Base-by-base conservation (phyloP, 1,140 invertebrate species). In the Branchinecta lindahli region DNA sequence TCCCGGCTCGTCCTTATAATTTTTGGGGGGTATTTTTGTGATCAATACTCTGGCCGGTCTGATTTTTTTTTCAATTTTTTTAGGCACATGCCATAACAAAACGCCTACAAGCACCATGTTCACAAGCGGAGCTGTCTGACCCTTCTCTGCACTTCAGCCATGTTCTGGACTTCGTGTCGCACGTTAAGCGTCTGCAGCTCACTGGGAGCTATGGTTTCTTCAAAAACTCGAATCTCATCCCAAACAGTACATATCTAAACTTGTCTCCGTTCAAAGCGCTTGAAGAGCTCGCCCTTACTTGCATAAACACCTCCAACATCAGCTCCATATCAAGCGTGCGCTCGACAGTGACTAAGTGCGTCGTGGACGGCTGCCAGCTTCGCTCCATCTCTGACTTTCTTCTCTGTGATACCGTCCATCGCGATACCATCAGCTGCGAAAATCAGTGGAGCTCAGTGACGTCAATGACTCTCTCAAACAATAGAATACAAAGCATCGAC, bases 91-190 rank as follows among this genome's bases (percentile, higher is more conserved):
- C 33, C 33, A 33, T 33, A 33, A 92, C 88, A 75, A 87, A 93
- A 78, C 82, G 92, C 74, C 82, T 94, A 9, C 90, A 90, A 77
- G 84, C 91, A 73, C 88, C 92, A 0, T 90, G 92, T 78, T 88
- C 92, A 20, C 81, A 85, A 4, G 80, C 85, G 68, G 84, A 88
- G 80, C 85, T 86, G 66, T 79, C 83, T 70, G 86, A 86, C 72
- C 84, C 83, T 77, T 81, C 82, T 75, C 87, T 86, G 75, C 90
- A 96, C 79, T 88, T 96, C 72, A 91, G 90, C 74, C 90, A 95
- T 77, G 86, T 96, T 8, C 77, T 96, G 69, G 93, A 96, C 77
- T 91, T 92, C 76, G 89, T 89, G 77, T 88, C 87, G 1, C 86
- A 89, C 74, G 76, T 93, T 8, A 82, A 81, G 20, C 81, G 78